phyloP scores from a whole-genome alignment of 2,888 invertebrate species.

The Ypsolopha scabrella region DNA sequence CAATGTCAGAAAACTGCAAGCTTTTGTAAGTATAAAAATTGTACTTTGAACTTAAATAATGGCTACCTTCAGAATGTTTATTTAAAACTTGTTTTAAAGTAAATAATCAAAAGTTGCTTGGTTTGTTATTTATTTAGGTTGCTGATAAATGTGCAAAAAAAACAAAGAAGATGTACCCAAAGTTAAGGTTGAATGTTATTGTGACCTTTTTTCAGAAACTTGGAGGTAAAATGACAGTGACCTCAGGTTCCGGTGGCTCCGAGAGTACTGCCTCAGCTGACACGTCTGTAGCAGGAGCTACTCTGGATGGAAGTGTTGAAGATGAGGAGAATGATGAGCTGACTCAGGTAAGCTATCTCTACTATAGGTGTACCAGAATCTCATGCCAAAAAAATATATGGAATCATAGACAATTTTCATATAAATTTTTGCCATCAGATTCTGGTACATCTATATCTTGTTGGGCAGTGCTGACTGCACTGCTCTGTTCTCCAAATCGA shows the following conservation, averaged over 20 bases:
- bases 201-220: constrained; percentile 33
- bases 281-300: constrained; percentile 28
- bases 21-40: constrained; percentile 43
- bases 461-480: background rate
- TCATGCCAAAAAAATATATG: too few species aligned
- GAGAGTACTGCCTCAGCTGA: constrained; percentile 30
- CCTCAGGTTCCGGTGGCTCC: constrained; percentile 31
- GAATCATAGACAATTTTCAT: too few species aligned
- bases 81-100: background rate
- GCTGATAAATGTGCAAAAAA: too few species aligned
- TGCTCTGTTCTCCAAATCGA: background rate
- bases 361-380: too few species aligned
- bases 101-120: too few species aligned
- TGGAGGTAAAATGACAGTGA: constrained; percentile 36
- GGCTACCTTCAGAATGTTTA: background rate
- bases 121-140: too few species aligned
- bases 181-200: too few species aligned
- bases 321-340: constrained; percentile 31
- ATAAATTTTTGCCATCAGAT: too few species aligned
- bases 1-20: constrained; percentile 53
- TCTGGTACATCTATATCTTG: background rate
- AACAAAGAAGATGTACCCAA: too few species aligned
- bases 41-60: background rate
- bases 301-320: constrained; percentile 23
- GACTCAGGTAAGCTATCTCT: background rate